These are phyloP conservation scores for Strongylocentrotus purpuratus DNA, from an alignment of 35 echinoderm and acorn worm species.

Conservation along the genomic window DNA sequence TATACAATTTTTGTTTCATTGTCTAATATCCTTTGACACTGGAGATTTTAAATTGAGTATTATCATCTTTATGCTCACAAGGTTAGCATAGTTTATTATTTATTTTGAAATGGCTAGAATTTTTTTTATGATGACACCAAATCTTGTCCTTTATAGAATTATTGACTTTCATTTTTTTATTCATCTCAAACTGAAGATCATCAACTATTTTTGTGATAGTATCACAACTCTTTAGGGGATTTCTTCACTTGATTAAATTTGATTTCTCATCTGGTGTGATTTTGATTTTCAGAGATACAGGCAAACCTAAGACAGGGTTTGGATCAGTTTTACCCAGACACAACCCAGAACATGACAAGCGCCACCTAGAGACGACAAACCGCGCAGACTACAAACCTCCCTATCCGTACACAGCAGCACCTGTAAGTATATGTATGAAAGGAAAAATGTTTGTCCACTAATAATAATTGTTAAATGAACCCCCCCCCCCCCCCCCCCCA, in stretches of 20 bases:
- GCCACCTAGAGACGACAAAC: constrained; percentile 97
- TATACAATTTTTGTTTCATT: too few species aligned
- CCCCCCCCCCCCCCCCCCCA: too few species aligned
- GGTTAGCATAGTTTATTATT: too few species aligned
- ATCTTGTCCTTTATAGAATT: too few species aligned
- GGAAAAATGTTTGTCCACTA: not conserved
- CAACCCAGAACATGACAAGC: constrained; percentile 94
- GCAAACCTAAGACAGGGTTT: constrained; percentile 87
- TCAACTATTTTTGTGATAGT: not conserved
- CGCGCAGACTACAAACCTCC: constrained; percentile 97
- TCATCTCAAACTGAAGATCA: not conserved
- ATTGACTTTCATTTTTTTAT: not conserved
- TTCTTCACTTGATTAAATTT: not conserved
- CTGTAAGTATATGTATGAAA: constrained; percentile 62
- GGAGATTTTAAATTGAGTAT: too few species aligned
- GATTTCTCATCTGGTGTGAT: constrained; percentile 22
- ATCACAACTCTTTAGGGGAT: too few species aligned
- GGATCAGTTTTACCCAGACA: constrained; percentile 88
- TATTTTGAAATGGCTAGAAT: too few species aligned
- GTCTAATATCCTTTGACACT: too few species aligned
- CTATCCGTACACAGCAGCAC: constrained; percentile 86
- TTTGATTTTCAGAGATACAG: constrained; percentile 75
- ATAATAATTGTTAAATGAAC: too few species aligned
- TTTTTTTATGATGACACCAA: too few species aligned
- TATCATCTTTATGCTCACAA: too few species aligned